A percentile compares a stretch with the other conserved stretches of the same genome.
These are phyloP conservation scores for Brachyrhaphis roseni DNA, from an alignment of 2,797 vertebrate genomes.

Conservation along the genomic window DNA sequence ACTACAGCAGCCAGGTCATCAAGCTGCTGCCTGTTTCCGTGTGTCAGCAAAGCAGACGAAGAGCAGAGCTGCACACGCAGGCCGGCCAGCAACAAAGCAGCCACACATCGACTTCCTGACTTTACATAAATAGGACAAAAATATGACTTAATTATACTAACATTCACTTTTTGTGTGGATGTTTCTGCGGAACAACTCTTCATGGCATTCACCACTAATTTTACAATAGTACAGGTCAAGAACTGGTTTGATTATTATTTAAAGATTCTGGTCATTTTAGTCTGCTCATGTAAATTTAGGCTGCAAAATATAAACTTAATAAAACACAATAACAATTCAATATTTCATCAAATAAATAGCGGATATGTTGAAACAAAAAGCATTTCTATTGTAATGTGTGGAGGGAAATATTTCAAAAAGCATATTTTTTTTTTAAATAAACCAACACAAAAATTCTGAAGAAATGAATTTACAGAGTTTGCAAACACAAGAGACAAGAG, in stretches of 20 bases:
- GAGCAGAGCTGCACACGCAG: slow-evolving; percentile 13
- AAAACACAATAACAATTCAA: not conserved
- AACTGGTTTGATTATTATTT: not conserved
- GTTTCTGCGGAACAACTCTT: not conserved
- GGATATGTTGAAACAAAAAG: not conserved
- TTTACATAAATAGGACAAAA: not conserved
- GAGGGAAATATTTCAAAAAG: not conserved
- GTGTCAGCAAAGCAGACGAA: slow-evolving; percentile 58
- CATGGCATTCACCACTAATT: not conserved
- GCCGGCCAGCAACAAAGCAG: slow-evolving; percentile 25
- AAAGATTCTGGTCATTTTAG: not conserved
- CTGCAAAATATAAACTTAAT: not conserved
- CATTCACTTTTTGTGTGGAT: not conserved
- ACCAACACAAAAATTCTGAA: not conserved
- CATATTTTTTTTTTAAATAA: not conserved
- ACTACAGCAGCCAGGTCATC: slow-evolving; percentile 51
- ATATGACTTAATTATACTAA: not conserved
- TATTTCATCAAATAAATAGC: not conserved
- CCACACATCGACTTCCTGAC: slow-evolving; percentile 1
- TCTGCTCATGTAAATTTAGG: not conserved
- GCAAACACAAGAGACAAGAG: not conserved
- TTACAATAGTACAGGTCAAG: not conserved
- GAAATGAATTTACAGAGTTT: not conserved
- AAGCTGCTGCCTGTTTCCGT: slow-evolving; percentile 52
- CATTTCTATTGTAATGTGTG: not conserved